Conservation (phyloP, 2,113 vertebrate species). For the Hydrochoerus hydrochaeris region DNA sequence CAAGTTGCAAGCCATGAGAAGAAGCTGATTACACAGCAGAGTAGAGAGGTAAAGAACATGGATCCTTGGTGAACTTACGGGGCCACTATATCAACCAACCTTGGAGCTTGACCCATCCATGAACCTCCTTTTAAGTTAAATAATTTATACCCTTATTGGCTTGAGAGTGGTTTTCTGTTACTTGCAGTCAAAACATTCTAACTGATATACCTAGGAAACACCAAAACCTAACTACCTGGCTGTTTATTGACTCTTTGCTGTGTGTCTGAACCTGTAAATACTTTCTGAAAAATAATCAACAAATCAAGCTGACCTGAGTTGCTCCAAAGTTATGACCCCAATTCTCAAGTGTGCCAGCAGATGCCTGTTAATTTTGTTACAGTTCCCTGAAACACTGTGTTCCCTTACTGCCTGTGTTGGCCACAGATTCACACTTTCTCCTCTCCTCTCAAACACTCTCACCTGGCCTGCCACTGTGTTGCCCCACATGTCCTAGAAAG, state of each 20-base stretch:
- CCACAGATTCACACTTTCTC: background rate
- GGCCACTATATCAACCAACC: background rate
- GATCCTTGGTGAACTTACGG: background rate
- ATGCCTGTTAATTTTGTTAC: background rate
- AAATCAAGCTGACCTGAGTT: background rate
- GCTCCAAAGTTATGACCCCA: background rate
- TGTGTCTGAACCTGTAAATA: background rate
- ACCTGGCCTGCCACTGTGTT: fast-evolving
- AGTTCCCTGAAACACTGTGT: background rate
- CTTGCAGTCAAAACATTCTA: slow-evolving; percentile 20
- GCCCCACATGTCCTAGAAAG: background rate
- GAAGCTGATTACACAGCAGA: background rate
- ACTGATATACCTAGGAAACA: background rate
- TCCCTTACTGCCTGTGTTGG: background rate
- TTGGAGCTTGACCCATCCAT: background rate
- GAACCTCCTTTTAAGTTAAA: slow-evolving; percentile 39
- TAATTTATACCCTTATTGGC: slow-evolving; percentile 45
- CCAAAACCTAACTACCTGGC: background rate
- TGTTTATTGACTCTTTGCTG: background rate
- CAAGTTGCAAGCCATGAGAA: background rate
- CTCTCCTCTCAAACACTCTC: background rate
- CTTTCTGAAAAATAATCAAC: background rate
- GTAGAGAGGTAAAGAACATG: background rate
- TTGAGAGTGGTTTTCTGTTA: slow-evolving; percentile 55
- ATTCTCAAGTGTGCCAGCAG: background rate